These are phyloP conservation scores for Lycaena phlaeas DNA, from an alignment of 2,888 invertebrate species.

Conservation along the genomic window DNA sequence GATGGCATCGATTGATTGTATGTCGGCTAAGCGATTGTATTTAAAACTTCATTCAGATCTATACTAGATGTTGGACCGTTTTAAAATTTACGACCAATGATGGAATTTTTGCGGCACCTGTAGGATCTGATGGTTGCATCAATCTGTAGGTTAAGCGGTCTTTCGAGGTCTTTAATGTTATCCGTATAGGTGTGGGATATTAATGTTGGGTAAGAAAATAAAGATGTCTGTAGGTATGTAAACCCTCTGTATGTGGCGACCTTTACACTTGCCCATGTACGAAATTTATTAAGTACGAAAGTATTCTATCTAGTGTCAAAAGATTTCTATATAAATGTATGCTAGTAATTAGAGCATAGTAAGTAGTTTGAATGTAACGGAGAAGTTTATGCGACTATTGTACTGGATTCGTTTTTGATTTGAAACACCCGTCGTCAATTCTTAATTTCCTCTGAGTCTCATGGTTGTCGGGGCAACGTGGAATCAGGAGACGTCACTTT, in stretches of 20 bases:
- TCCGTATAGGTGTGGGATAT: conserved; percentile 66
- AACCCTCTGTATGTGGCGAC: conserved; percentile 48
- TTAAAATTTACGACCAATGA: conserved; percentile 45
- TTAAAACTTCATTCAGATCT: conserved; percentile 29
- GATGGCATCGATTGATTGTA: conserved; percentile 61
- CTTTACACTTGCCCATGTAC: conserved; percentile 16
- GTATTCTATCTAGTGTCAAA: too few relatives aligned
- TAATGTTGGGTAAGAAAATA: conserved; percentile 58
- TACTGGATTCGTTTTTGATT: too few relatives aligned
- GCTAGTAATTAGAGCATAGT: background rate
- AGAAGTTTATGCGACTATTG: background rate
- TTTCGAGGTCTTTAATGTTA: conserved; percentile 48
- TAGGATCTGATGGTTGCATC: conserved; percentile 7
- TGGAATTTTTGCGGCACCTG: conserved; percentile 19
- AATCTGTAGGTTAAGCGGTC: conserved; percentile 44
- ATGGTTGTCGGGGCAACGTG: background rate
- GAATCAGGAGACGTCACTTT: background rate
- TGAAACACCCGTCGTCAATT: too few relatives aligned
- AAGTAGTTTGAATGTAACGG: background rate
- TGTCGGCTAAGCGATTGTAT: conserved; percentile 49
- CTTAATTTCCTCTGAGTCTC: background rate
- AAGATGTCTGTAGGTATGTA: conserved; percentile 55
- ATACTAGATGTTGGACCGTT: conserved; percentile 43
- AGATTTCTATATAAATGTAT: background rate
- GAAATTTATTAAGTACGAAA: background rate